phyloP scores from a whole-genome alignment of 2,888 invertebrate species.

The Tupiocoris notatus region DNA sequence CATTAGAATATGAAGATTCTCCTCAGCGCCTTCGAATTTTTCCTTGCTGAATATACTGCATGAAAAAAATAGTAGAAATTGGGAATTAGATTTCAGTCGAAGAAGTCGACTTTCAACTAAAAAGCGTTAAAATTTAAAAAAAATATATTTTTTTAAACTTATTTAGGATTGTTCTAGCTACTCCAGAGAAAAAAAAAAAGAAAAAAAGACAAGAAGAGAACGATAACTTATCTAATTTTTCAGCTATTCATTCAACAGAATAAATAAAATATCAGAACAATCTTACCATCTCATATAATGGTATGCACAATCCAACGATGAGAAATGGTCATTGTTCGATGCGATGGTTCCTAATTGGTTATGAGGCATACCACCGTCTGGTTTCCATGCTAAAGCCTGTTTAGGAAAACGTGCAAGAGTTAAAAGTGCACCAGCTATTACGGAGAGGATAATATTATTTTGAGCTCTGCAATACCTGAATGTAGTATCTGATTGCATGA shows the following conservation, averaged over 20 bases:
- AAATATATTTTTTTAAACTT: too few species aligned
- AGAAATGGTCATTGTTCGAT: slow-evolving; percentile 67
- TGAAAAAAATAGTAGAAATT: slow-evolving; percentile 40
- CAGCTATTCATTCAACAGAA: background rate
- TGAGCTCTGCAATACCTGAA: slow-evolving; percentile 50
- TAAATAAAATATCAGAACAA: too few species aligned
- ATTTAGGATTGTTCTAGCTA: too few species aligned
- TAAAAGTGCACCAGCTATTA: too few species aligned
- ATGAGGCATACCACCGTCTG: slow-evolving; percentile 84
- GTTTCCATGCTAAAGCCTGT: slow-evolving; percentile 72
- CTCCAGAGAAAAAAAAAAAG: background rate
- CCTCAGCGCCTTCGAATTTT: slow-evolving; percentile 86
- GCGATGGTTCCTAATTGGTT: slow-evolving; percentile 91
- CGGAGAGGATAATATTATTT: background rate
- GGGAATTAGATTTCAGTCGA: background rate
- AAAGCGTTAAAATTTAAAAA: too few species aligned
- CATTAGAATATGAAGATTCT: slow-evolving; percentile 71
- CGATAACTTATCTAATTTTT: background rate
- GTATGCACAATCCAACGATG: slow-evolving; percentile 80
- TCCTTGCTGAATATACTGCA: slow-evolving; percentile 66
- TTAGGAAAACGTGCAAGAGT: slow-evolving; percentile 57
- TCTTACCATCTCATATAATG: slow-evolving; percentile 82
- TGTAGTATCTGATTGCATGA: slow-evolving; percentile 79
- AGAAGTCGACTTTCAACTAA: too few species aligned
- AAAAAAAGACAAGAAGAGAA: background rate